Evolutionary conservation across 1,140 invertebrate species (phyloP).

Genomic region (Mycetomoellerius zeteki): DNA sequence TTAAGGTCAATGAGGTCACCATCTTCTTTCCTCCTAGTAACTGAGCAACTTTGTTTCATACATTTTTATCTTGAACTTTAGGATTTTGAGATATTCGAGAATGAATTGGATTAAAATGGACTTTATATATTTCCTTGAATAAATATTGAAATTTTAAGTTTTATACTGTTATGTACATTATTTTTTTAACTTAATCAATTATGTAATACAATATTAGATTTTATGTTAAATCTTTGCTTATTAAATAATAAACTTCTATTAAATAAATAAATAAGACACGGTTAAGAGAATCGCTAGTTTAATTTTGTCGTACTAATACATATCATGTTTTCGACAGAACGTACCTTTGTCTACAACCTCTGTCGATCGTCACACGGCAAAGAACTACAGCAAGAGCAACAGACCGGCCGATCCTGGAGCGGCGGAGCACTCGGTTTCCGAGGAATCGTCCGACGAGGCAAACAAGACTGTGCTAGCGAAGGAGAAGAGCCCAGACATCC

Average conservation of each 20-base stretch:
- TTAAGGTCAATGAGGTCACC: too few relatives aligned
- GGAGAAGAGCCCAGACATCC: conserved; percentile 83
- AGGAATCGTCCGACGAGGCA: conserved; percentile 79
- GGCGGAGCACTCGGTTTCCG: conserved; percentile 74
- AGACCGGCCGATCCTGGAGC: conserved; percentile 65
- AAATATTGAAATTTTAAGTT: background rate
- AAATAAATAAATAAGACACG: background rate
- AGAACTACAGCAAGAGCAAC: conserved; percentile 72
- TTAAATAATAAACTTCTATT: background rate
- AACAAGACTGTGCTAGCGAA: conserved; percentile 81
- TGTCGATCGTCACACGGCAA: conserved; percentile 73
- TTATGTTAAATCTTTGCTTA: background rate
- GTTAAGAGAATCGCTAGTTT: background rate
- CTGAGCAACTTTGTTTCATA: too few relatives aligned
- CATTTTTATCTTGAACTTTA: too few relatives aligned
- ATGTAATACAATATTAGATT: background rate
- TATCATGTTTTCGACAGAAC: conserved; percentile 68
- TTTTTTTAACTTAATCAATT: too few relatives aligned
- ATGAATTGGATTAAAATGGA: too few relatives aligned
- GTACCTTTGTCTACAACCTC: conserved; percentile 70
- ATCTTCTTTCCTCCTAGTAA: too few relatives aligned
- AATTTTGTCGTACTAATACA: background rate
- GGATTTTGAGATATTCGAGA: too few relatives aligned
- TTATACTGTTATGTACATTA: background rate
- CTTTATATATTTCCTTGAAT: background rate